Evolutionary conservation across 2,797 vertebrate genomes (phyloP), one percentile per base, ranked within the genome.

Genomic region (Melanogrammus aeglefinus): DNA sequence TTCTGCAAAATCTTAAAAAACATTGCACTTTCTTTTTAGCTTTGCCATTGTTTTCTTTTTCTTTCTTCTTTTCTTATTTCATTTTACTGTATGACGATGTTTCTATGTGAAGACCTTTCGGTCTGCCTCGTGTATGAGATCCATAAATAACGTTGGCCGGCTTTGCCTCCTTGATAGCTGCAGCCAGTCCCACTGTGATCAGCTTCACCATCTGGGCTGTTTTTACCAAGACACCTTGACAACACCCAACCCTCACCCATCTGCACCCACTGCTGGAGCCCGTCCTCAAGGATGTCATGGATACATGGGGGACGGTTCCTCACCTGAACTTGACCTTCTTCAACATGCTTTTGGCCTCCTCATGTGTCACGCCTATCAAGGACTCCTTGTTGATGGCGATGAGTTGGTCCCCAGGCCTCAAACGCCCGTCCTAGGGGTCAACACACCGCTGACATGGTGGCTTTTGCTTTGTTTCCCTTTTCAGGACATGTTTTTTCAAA

Each of bases 351-450:
- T 94, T 96, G 82, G 96, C 96, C 88, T 97, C 96, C 83, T 97
- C 96, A 0, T 95, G 88, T 0, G 96, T 97, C 80, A 96, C 90
- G 21, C 96, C 96, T 83, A 97, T 95, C 83, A 97, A 84, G 0
- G 96, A 96, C 87, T 97, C 96, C 88, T 95, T 97, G 80, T 96
- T 97, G 79, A 97, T 94, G 41, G 96, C 95, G 0, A 97, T 94
- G 27, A 97, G 94, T 79, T 97, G 96, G 88, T 97, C 96, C 75
- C 96, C 96, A 0, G 95, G 95, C 82, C 95, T 91, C 47, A 97
- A 91, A 0, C 96, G 94, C 78, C 96, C 96, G n/a, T 97, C 96
- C 96, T 97, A 14, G 69, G 66, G 63, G 63, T 27, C 27, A 69
- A 27, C 8, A 27, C n/a, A 69, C 21, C 2, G 8, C n/a, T 63